These are phyloP conservation scores for Aptenodytes patagonicus DNA, from an alignment of 2,113 vertebrate species.

Conservation along the genomic window DNA sequence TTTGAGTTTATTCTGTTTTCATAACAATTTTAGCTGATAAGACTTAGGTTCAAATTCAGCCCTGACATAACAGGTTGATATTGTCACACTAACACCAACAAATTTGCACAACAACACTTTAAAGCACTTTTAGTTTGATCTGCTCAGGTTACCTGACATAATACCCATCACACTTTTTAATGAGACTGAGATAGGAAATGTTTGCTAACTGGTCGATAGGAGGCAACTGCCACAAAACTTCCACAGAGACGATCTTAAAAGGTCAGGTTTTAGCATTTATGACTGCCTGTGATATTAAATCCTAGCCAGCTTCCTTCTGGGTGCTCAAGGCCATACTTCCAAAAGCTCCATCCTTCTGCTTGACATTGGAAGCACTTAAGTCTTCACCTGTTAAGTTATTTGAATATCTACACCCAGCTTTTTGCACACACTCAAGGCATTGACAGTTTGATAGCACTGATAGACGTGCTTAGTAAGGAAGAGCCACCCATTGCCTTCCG, in stretches of 20 bases:
- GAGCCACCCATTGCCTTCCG: neutral
- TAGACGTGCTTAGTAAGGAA: neutral
- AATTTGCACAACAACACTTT: neutral
- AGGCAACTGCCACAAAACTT: neutral
- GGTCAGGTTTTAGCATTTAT: neutral
- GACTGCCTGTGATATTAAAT: neutral
- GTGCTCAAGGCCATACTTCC: rapidly evolving
- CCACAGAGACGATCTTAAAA: neutral
- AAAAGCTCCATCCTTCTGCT: neutral
- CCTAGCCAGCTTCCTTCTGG: neutral
- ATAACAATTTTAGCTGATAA: neutral
- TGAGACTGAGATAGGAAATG: neutral
- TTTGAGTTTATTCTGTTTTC: neutral
- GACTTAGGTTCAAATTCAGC: neutral
- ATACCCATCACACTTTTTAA: neutral
- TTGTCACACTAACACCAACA: neutral
- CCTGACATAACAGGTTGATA: neutral
- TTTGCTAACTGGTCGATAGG: neutral
- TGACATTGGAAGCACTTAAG: neutral
- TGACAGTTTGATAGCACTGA: neutral
- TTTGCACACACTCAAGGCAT: neutral
- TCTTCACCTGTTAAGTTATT: neutral
- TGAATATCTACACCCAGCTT: neutral
- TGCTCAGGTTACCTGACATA: neutral
- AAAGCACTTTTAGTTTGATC: neutral